Evolutionary conservation across 2,888 invertebrate species (phyloP).

Genomic region (Himalopsyche japonica): DNA sequence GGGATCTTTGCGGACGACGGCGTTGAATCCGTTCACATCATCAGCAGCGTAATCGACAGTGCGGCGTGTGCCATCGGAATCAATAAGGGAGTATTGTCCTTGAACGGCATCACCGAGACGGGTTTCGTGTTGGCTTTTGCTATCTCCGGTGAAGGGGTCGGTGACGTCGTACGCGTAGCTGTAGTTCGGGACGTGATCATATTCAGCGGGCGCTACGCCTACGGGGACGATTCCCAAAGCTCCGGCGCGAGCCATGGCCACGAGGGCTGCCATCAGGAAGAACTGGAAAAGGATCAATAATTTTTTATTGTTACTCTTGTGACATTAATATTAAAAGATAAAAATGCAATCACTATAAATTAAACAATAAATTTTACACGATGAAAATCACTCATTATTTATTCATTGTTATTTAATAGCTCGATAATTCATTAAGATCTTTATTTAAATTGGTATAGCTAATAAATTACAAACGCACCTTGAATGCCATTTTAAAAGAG

Average conservation of each 20-base stretch:
- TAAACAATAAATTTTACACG: neutral
- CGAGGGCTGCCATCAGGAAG: slow-evolving; percentile 50
- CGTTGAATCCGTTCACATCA: slow-evolving; percentile 59
- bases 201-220: slow-evolving; percentile 45
- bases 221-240: slow-evolving; percentile 44
- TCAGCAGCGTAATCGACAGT: slow-evolving; percentile 61
- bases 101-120: slow-evolving; percentile 55
- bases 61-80: slow-evolving; percentile 59
- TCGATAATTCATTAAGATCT: too few relatives aligned
- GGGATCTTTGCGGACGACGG: slow-evolving; percentile 54
- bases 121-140: slow-evolving; percentile 59
- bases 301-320: too few relatives aligned
- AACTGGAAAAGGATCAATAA: too few relatives aligned
- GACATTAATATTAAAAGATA: too few relatives aligned
- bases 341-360: too few relatives aligned
- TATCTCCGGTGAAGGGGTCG: slow-evolving; percentile 61
- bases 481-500: slow-evolving; percentile 35
- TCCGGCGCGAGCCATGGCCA: slow-evolving; percentile 49
- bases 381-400: too few relatives aligned
- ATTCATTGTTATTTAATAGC: too few relatives aligned
- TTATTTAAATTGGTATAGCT: neutral
- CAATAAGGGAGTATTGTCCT: slow-evolving; percentile 60
- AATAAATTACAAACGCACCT: slow-evolving; percentile 8
- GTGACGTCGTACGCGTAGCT: slow-evolving; percentile 61
- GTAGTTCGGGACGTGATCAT: slow-evolving; percentile 47